Percentiles rank a stretch among this genome's conserved stretches.
Evolutionary conservation across 2,888 invertebrate genomes (phyloP).

Genomic region (Oasisia sp.): DNA sequence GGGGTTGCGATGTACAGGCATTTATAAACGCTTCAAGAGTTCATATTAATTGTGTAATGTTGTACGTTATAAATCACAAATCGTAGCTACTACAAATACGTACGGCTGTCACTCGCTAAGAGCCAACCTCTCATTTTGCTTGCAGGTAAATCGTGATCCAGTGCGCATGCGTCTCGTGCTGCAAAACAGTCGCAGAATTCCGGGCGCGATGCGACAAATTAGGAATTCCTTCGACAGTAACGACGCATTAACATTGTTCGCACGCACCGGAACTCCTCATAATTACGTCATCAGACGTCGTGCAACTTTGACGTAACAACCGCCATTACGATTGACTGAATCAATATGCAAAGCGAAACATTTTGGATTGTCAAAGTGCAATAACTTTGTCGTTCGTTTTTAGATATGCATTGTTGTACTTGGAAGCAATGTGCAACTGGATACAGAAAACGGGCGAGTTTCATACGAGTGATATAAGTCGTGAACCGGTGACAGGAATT

Average conservation of each 20-base stretch:
- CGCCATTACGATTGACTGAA: not conserved
- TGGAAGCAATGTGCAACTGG: not conserved
- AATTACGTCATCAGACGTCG: not conserved
- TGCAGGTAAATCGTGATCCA: not conserved
- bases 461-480: not conserved
- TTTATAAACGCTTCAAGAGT: too few relatives aligned
- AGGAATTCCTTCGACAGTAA: not conserved
- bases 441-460: not conserved
- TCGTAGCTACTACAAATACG: not conserved
- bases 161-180: too few relatives aligned
- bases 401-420: not conserved
- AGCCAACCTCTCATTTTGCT: not conserved
- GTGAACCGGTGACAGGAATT: not conserved
- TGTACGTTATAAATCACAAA: not conserved
- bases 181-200: not conserved
- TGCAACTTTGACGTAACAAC: not conserved
- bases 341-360: not conserved
- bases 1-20: too few relatives aligned
- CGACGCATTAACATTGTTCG: not conserved
- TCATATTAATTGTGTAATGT: not conserved
- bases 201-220: not conserved
- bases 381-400: not conserved
- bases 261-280: not conserved
- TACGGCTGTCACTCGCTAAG: not conserved
- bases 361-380: not conserved